Base-by-base conservation (phyloP, 2,888 invertebrate species). In the Oscheius myriophilus region DNA sequence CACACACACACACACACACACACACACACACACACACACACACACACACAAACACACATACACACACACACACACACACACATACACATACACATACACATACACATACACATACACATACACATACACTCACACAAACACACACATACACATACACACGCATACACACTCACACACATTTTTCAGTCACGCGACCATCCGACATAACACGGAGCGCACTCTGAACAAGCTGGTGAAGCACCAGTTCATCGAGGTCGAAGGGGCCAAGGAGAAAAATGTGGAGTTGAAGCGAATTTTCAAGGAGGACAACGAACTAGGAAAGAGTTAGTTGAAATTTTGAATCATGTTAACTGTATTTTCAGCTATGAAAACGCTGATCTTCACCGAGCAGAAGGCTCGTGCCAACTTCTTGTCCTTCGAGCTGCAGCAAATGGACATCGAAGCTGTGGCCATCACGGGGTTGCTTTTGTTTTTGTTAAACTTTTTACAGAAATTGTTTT, bases 401-500 rank as follows among this genome's bases (percentile, higher is more conserved):
- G 69, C 71, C 41, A 75, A 84, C 43, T 39, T 54, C 14, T 26
- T 14, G 23, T 77, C 14, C 73, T 82, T 0, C 16, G 53, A 7
- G 69, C 61, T 18, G 43, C 78, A 18, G 12, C 4, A 26, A 25
- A 43, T 4, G 25, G 68, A 51, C 1, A 51, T 72, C 46, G 33
- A n/a, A 0, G 76, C 80, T 6, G 55, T 69, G 12, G 66, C 79
- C 12, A 69, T 82, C 39, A 75, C 78, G 39, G 82, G 80, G 79
- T 80, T 21, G 12, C 51, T 52, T 16, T 53, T 33, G 9, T n/a
- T n/a, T n/a, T n/a, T n/a, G n/a, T n/a, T 33, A 33, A 33, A 9
- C 33, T 9, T 33, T 33, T 9, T 9, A 33, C 9, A 33, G 3
- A 9, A 33, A 33, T 33, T 9, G 3, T 64, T 80, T 80, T 75